Conservation (phyloP, 2,113 vertebrate genomes). For the Boulengeromyrus knoepffleri region DNA sequence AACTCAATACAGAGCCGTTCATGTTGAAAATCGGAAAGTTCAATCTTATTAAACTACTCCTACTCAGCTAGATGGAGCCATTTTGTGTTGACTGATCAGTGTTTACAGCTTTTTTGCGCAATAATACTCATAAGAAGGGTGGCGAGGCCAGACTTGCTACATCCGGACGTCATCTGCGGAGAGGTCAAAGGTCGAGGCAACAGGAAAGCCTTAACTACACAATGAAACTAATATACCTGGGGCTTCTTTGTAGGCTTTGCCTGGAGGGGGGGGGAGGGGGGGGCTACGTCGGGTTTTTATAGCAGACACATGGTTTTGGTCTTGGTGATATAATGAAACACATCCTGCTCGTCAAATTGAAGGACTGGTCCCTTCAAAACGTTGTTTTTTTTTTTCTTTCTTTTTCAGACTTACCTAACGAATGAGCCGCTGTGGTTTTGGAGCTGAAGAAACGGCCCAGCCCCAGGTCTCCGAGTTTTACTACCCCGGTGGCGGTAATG, state of each 20-base stretch:
- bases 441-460: conserved; percentile 96
- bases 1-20: neutral
- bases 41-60: neutral
- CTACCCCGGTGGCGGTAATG: conserved; percentile 95
- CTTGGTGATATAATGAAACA: conserved; percentile 63
- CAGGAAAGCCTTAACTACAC: conserved; percentile 64
- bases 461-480: conserved; percentile 93
- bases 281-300: conserved; percentile 42
- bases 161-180: conserved; percentile 42
- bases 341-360: conserved; percentile 53
- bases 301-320: conserved; percentile 61
- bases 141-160: conserved; percentile 30
- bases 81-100: conserved; percentile 25
- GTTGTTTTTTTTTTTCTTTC: conserved; percentile 8
- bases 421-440: conserved; percentile 93
- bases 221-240: conserved; percentile 46
- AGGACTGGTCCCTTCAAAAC: conserved; percentile 22
- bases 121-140: conserved; percentile 36
- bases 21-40: neutral
- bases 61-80: conserved; percentile 19
- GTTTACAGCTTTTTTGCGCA: conserved; percentile 43
- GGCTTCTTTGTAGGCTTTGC: conserved; percentile 37
- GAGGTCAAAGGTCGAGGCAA: conserved; percentile 51
- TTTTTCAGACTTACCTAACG: conserved; percentile 69
- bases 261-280: conserved; percentile 21